Conservation (phyloP, 2,113 vertebrate genomes). For the Lipophrys pholis region DNA sequence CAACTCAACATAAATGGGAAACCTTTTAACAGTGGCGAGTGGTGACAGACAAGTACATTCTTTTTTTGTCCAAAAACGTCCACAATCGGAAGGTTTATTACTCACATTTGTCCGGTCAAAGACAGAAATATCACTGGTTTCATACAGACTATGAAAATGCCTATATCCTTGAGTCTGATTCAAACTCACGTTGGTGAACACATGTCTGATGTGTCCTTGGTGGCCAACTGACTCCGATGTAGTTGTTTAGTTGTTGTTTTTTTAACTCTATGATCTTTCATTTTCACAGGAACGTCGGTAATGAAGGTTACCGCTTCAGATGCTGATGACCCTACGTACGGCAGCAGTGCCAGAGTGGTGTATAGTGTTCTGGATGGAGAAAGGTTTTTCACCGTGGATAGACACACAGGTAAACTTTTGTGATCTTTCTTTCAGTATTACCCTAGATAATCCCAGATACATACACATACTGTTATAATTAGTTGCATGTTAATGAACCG, state of each 20-base stretch:
- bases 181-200: neutral
- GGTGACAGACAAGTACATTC: neutral
- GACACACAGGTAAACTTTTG: constrained; percentile 89
- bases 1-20: neutral
- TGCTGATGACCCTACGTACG: constrained; percentile 94
- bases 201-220: constrained; percentile 6
- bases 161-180: neutral
- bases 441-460: constrained; percentile 9
- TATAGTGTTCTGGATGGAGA: constrained; percentile 97
- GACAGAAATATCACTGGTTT: neutral
- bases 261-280: constrained; percentile 38
- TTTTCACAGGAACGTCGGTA: constrained; percentile 92
- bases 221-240: neutral
- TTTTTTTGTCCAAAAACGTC: neutral
- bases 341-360: constrained; percentile 94
- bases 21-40: neutral
- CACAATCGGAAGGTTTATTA: neutral
- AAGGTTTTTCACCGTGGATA: constrained; percentile 93
- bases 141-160: neutral
- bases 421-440: neutral
- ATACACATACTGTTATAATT: no score
- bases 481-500: no score
- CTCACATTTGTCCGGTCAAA: constrained; percentile 15
- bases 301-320: constrained; percentile 98
- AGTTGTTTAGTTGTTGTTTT: neutral